Base-by-base conservation (phyloP, 1,140 invertebrate genomes). In the Anastrepha ludens region DNA sequence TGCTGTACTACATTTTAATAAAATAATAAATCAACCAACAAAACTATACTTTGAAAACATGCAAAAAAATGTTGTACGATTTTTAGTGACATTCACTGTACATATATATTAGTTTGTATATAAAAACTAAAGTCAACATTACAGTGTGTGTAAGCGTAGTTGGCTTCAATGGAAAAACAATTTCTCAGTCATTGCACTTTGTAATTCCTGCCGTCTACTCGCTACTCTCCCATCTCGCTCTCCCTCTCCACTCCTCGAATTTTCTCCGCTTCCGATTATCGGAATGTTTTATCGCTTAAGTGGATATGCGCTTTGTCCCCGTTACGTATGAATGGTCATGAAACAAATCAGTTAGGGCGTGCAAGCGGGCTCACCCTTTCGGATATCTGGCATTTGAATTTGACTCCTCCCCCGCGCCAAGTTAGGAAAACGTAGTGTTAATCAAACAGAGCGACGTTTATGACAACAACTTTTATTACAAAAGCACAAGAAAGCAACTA, bases 121-220 rank as follows among this genome's bases (percentile, higher is more conserved):
- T 29, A 29, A 29, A 29, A 29, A 55, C 50, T 8, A 55, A 55
- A 8, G 6, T 3, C 50, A 55, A 55, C 11, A 11, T 55, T 55
- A 8, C 6, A 17, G 67, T 47, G 41, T 47, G 41, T 62, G 11
- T 1, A 39, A n/a, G 74, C 55, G 74, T 81, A 58, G 6, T 3
- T 81, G n/a, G 29, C 74, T 58, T 20, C 47, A 41, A 7, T n/a
- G 74, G 60, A 81, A 81, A 50, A 81, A 20, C n/a, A 81, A 81
- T 81, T 81, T 81, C 47, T 81, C 74, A 81, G 74, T 81, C 74
- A 81, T 29, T 81, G 74, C 74, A 81, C 74, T 81, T 81, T 50
- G 47, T 11, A 29, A 15, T 6, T 62, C 60, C 13, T n/a, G 1
- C n/a, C 60, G 4, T 29, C 29, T 29, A n/a, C 13, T n/a, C n/a